Base-by-base conservation (phyloP, 2,797 vertebrate species). In the Oophaga sylvatica region DNA sequence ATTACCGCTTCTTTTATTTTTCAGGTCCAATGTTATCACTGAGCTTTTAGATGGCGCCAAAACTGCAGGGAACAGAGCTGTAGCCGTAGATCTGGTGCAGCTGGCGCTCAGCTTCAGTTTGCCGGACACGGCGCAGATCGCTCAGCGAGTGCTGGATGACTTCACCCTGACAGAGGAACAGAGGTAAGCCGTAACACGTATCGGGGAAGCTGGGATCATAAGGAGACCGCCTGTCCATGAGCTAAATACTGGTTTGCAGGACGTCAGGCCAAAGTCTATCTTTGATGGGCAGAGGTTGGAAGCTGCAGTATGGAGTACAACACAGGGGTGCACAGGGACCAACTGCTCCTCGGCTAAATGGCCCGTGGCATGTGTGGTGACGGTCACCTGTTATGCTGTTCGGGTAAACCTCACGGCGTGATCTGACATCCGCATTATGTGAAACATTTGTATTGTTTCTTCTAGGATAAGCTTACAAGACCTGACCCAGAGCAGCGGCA, bases 81-180 rank as follows among this genome's bases (percentile, higher is more conserved):
- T 91, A 88, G 98, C 97, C 0, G 90, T 98, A 57, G 94, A 96
- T 88, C 88, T 99, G 83, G 95, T 98, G 15, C 95, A 96, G 93
- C 88, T 97, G 87, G 96, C 97, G 0, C 93, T 93, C 0, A 86
- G 94, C 87, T 96, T 97, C n/a, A 96, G 95, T 83, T 92, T 98
- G 70, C 91, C 93, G 0, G 22, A 90, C 0, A 95, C 94, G 0
- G 90, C 95, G 0, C 79, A 1, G 5, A 95, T 99, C 20, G 92
- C 94, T 2, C 91, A 90, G 84, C 93, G 90, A 86, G 90, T 87
- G 0, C 91, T 92, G 90, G 77, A 94, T 2, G 95, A 97, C 62
- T 98, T 98, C 65, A 35, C 94, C 0, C 90, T 99, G 80, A 95
- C 91, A 0, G 92, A 96, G 41, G 90, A 96, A 75, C 97, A 99